Evolutionary conservation across 2,113 vertebrate species (phyloP).

Genomic region (Triplophysa dalaica): DNA sequence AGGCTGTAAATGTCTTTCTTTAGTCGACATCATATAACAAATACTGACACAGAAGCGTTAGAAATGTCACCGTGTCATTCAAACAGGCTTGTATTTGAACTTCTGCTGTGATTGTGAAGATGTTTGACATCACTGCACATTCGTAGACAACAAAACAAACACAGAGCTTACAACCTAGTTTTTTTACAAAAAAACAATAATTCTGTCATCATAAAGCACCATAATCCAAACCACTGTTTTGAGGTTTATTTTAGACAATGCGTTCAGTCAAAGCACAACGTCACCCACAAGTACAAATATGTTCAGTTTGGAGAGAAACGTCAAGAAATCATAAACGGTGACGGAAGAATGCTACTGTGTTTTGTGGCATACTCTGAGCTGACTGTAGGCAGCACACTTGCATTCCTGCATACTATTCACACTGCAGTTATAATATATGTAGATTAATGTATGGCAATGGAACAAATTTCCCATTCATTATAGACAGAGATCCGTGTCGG

Average conservation of each 20-base stretch:
- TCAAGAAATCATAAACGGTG: neutral
- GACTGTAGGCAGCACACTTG: neutral
- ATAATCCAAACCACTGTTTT: neutral
- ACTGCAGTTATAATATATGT: neutral
- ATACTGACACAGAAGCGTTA: constrained; percentile 42
- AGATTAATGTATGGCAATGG: constrained; percentile 11
- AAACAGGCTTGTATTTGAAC: constrained; percentile 32
- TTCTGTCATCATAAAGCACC: too few relatives aligned
- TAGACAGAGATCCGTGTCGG: constrained; percentile 8
- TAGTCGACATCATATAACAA: constrained; percentile 33
- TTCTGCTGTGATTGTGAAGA: constrained; percentile 7
- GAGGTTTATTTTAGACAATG: neutral
- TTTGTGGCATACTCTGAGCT: neutral
- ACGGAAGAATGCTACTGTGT: neutral
- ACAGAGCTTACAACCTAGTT: too few relatives aligned
- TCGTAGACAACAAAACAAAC: too few relatives aligned
- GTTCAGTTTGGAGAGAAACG: neutral
- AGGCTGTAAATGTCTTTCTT: constrained; percentile 24
- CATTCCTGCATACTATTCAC: constrained; percentile 21
- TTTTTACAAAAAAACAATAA: too few relatives aligned
- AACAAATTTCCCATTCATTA: neutral
- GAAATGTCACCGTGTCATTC: constrained; percentile 6
- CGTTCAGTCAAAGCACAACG: neutral
- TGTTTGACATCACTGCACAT: constrained; percentile 10
- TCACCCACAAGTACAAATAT: constrained; percentile 12